These are phyloP conservation scores for Barnardius zonarius DNA, from an alignment of 2,113 vertebrate genomes.

Conservation along the genomic window DNA sequence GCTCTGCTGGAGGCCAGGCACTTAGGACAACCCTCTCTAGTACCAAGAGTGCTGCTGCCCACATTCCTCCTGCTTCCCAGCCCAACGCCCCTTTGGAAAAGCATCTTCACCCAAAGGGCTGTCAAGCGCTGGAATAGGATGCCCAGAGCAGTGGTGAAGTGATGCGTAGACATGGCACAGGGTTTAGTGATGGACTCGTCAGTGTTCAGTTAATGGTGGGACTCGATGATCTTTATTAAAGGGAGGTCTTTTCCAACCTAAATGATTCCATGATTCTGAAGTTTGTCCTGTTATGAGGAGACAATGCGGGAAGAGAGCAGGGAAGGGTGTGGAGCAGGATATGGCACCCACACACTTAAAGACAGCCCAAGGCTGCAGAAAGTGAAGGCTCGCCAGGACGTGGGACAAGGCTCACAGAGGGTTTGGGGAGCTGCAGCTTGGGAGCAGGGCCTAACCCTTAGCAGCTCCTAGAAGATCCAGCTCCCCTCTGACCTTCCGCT, in stretches of 20 bases:
- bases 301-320: rapidly evolving
- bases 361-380: not conserved
- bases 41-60: not conserved
- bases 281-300: rapidly evolving
- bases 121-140: not conserved
- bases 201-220: not conserved
- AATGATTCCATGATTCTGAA: not conserved
- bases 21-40: not conserved
- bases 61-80: not conserved
- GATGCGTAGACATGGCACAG: not conserved
- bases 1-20: rapidly evolving
- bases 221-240: not conserved
- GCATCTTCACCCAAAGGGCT: not conserved
- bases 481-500: not conserved
- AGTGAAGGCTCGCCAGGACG: not conserved
- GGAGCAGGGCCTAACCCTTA: not conserved
- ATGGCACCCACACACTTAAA: not conserved
- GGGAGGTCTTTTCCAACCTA: not conserved
- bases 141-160: not conserved
- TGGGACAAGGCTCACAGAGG: not conserved
- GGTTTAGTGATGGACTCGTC: not conserved
- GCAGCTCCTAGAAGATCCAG: not conserved
- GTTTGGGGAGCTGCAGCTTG: not conserved
- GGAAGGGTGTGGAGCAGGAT: not conserved
- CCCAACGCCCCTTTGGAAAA: not conserved